Evolutionary conservation across 1,140 invertebrate genomes (phyloP), one percentile per base, ranked within the genome.

Genomic region (Habropoda laboriosa): DNA sequence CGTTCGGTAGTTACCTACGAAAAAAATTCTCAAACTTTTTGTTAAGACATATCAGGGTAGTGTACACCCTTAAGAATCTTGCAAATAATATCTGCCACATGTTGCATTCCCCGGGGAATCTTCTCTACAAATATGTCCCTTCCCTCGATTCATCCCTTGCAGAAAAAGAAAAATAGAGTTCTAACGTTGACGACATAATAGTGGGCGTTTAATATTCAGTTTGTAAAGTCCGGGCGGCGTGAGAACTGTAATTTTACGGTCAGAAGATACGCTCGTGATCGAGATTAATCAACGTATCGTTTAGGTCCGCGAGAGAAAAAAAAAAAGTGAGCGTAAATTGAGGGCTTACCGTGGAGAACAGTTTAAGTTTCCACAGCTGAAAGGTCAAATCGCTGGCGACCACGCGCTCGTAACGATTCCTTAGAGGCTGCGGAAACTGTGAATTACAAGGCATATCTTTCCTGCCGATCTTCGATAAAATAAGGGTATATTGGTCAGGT

Each of bases 401-500:
- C 45, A 27, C 8, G 40, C 30, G 6, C 27, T 32, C 30, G 2
- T 32, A 60, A 55, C 55, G 66, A 51, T 79, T 70, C 18, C 63
- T 83, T 72, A 73, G 60, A 63, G 49, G 5, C 55, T 60, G 49
- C 42, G 27, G 58, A 70, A 75, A 63, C 51, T 51, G n/a, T 70
- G 55, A 85, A 80, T 84, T 80, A 80, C 60, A 42, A 12, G 7
- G 16, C 3, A 7, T 80, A 87, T 87, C 86, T 40, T 79, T 66
- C 61, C 76, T 38, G 24, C 53, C 63, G 61, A 89, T 89, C 87
- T 85, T 38, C 30, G 47, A 16, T 45, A 51, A 75, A 73, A 60
- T 42, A 24, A 75, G 55, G 58, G 57, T 63, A 55, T 80, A 85
- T 49, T 89, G 89, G 87, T 90, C 90, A 90, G 83, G 86, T 89